These are phyloP conservation scores for Adoxophyes honmai DNA, from an alignment of 1,140 invertebrate genomes.

Conservation along the genomic window DNA sequence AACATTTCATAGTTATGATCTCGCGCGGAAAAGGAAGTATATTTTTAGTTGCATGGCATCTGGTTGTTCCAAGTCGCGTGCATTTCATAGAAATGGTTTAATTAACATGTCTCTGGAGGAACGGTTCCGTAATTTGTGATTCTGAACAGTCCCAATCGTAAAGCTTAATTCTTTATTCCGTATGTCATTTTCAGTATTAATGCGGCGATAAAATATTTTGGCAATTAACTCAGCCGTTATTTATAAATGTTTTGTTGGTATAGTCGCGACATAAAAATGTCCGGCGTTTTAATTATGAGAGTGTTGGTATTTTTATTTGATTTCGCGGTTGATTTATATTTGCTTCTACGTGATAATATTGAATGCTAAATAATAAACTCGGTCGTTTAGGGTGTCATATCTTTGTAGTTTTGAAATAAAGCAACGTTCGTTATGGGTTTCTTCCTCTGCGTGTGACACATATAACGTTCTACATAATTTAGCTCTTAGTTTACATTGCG, in stretches of 20 bases:
- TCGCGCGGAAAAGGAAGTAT: slow-evolving; percentile 71
- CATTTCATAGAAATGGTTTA: slow-evolving; percentile 65
- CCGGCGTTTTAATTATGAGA: slow-evolving; percentile 4
- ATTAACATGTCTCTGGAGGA: slow-evolving; percentile 59
- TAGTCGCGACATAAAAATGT: not conserved
- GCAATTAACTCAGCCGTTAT: slow-evolving; percentile 4
- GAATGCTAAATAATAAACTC: not conserved
- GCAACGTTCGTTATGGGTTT: not conserved
- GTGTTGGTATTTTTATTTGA: slow-evolving; percentile 11
- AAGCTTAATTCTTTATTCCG: not conserved
- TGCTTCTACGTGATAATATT: not conserved
- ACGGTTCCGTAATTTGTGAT: slow-evolving; percentile 19
- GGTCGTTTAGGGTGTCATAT: not conserved
- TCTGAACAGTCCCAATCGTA: slow-evolving; percentile 4
- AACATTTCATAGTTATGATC: slow-evolving; percentile 72
- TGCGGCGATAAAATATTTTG: slow-evolving; percentile 12
- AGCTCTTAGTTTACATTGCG: not conserved
- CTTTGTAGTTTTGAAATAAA: not conserved
- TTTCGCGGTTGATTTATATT: slow-evolving; percentile 7
- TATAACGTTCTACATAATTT: not conserved
- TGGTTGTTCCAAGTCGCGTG: slow-evolving; percentile 48
- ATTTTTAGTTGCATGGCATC: slow-evolving; percentile 70
- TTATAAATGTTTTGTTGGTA: slow-evolving; percentile 11
- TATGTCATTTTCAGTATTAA: not conserved
- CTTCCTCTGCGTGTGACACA: not conserved